Percentiles rank a stretch among this genome's conserved stretches.
Conservation (phyloP, 1,140 invertebrate species). For the Galendromus occidentalis region DNA sequence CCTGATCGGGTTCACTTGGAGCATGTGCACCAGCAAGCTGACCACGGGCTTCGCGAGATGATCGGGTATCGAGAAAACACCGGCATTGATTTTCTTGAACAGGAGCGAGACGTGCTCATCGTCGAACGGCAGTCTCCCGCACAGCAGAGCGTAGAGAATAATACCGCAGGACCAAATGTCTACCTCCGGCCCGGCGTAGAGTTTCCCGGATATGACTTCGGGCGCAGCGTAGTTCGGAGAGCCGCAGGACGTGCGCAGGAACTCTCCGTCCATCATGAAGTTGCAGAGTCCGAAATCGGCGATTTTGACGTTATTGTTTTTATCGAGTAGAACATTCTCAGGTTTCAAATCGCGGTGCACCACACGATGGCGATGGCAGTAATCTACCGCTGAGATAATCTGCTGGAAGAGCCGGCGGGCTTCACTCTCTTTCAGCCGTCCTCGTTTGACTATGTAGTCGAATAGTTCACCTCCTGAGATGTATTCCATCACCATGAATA, state of each 20-base stretch:
- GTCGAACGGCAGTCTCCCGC: conserved; percentile 76
- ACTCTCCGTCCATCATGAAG: conserved; percentile 84
- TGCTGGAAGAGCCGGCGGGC: conserved; percentile 91
- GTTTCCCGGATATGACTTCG: conserved; percentile 90
- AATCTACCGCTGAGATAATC: conserved; percentile 96
- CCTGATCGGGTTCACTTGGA: conserved; percentile 92
- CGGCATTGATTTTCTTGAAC: conserved; percentile 93
- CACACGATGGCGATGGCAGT: conserved; percentile 97
- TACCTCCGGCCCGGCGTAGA: conserved; percentile 80
- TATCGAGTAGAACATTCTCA: conserved; percentile 89
- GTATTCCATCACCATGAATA: conserved; percentile 90
- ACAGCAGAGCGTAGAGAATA: conserved; percentile 88
- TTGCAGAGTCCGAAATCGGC: conserved; percentile 99
- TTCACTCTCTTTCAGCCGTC: conserved; percentile 88
- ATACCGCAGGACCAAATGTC: conserved; percentile 99
- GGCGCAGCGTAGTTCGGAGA: conserved; percentile 98
- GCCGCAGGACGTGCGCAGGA: conserved; percentile 94
- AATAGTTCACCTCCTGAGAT: conserved; percentile 96
- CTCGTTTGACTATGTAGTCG: conserved; percentile 96
- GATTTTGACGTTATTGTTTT: conserved; percentile 95
- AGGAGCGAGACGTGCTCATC: conserved; percentile 94
- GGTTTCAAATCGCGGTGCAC: conserved; percentile 98
- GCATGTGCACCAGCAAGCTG: conserved; percentile 85
- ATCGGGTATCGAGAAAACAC: conserved; percentile 95
- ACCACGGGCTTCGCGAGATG: conserved; percentile 42